phyloP scores from a whole-genome alignment of 1,140 invertebrate species.

The Branchinecta lindahli region DNA sequence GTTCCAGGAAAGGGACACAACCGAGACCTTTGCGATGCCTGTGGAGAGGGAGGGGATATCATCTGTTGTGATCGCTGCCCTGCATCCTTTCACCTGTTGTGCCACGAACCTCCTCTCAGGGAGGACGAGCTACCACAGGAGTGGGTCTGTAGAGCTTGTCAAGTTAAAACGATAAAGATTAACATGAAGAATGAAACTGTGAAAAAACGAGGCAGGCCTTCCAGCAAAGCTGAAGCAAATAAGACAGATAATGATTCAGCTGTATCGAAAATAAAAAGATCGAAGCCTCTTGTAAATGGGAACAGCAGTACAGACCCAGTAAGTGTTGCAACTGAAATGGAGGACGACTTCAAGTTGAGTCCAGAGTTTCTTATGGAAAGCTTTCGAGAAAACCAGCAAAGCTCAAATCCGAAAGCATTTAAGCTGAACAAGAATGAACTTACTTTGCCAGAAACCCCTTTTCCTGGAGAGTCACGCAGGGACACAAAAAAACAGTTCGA shows the following conservation, averaged over 20 bases:
- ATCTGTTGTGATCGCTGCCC: conserved; percentile 90
- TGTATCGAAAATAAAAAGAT: conserved; percentile 8
- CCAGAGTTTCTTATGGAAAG: conserved; percentile 19
- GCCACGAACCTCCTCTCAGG: conserved; percentile 53
- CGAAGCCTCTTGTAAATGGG: conserved; percentile 1
- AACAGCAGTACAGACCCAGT: background rate
- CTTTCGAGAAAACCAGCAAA: conserved; percentile 18
- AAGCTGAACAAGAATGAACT: conserved; percentile 17
- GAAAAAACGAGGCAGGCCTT: background rate
- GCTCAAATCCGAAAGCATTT: conserved; percentile 12
- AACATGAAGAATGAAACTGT: background rate
- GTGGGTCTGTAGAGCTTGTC: conserved; percentile 7
- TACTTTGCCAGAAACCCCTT: conserved; percentile 18
- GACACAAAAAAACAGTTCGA: conserved; percentile 42
- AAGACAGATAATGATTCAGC: conserved; percentile 17
- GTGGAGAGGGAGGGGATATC: conserved; percentile 81
- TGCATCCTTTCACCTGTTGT: conserved; percentile 81
- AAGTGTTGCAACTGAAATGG: conserved; percentile 10
- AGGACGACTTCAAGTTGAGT: conserved; percentile 21
- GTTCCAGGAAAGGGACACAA: conserved; percentile 76
- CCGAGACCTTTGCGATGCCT: conserved; percentile 80
- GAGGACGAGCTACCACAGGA: background rate
- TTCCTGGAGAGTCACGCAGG: conserved; percentile 25
- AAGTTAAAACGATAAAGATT: too few relatives aligned
- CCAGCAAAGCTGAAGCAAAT: conserved; percentile 20